Base-by-base conservation (phyloP, 2,888 invertebrate species). In the Caenorhabditis panamensis region DNA sequence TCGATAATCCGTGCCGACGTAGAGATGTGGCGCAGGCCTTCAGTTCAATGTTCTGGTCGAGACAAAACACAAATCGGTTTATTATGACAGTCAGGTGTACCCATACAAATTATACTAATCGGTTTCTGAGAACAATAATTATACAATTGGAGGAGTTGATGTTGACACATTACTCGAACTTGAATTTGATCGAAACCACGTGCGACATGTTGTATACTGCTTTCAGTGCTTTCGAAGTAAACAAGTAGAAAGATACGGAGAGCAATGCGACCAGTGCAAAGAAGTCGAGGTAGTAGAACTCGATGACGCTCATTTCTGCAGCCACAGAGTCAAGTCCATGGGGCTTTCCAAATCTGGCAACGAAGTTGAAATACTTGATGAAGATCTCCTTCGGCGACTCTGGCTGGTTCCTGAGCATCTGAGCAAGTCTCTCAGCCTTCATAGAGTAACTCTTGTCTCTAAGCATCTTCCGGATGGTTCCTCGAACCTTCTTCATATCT, bases 321-420 rank as follows among this genome's bases (percentile, higher is more conserved):
- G 79, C 66, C 41, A 49, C 54, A 2, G 79, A 79, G 56, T 79
- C 79, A 3, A 79, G 24, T 2, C 72, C 79, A 56, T 72, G 54
- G 1, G 67, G 67, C 20, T 79, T 79, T 62, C 79, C 79, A 44
- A 66, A 79, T 44, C 53, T 54, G 13, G 79, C 79, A 41, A 79
- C 75, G 36, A 75, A 79, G n/a, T 79, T 73, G 69, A 79, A 69
- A 22, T 79, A 69, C 22, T 68, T 67, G 36, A 69, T 20, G 47
- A 79, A 79, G 26, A 68, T 68, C 44, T 79, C 68, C 26, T 61
- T 68, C 2, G 79, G 79, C 3, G 68, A 73, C 16, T 75, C 73
- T 26, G 79, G 73, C 53, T 79, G 73, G 56, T 75, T 79, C 26
- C 54, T n/a, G 16, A 79, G 49, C 68, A 64, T 75, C 37, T 64